These are phyloP conservation scores for Sisyra nigra DNA, from an alignment of 2,888 invertebrate genomes.

Conservation along the genomic window DNA sequence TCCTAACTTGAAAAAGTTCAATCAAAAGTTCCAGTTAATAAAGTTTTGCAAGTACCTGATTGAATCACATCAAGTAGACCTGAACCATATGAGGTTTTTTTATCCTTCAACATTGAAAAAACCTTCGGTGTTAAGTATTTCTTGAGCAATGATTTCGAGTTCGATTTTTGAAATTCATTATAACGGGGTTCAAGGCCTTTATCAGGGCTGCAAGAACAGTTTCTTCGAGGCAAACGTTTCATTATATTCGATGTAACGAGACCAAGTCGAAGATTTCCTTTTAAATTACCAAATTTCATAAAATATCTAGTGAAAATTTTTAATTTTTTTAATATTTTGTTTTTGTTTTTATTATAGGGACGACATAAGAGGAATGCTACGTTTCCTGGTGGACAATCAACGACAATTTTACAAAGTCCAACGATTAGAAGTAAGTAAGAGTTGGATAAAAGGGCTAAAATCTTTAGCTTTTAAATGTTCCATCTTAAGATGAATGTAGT, in stretches of 20 bases:
- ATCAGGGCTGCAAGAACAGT: too few relatives aligned
- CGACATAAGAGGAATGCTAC: slow-evolving; percentile 68
- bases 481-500: not conserved
- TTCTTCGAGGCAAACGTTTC: too few relatives aligned
- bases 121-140: slow-evolving; percentile 37
- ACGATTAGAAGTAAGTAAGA: slow-evolving; percentile 18
- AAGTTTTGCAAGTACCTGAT: slow-evolving; percentile 31
- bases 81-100: slow-evolving; percentile 39
- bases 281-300: not conserved
- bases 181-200: too few relatives aligned
- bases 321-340: not conserved
- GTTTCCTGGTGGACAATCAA: slow-evolving; percentile 58
- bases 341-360: slow-evolving; percentile 35
- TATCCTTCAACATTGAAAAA: slow-evolving; percentile 34
- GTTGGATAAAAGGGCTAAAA: too few relatives aligned
- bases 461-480: too few relatives aligned
- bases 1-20: not conserved
- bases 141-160: slow-evolving; percentile 44
- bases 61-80: slow-evolving; percentile 46
- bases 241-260: too few relatives aligned
- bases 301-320: not conserved
- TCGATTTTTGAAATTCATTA: slow-evolving; percentile 27
- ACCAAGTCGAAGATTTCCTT: too few relatives aligned
- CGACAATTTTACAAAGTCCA: slow-evolving; percentile 38
- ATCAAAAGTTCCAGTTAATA: not conserved